phyloP scores from a whole-genome alignment of 2,797 vertebrate species.

The Lates japonicus region DNA sequence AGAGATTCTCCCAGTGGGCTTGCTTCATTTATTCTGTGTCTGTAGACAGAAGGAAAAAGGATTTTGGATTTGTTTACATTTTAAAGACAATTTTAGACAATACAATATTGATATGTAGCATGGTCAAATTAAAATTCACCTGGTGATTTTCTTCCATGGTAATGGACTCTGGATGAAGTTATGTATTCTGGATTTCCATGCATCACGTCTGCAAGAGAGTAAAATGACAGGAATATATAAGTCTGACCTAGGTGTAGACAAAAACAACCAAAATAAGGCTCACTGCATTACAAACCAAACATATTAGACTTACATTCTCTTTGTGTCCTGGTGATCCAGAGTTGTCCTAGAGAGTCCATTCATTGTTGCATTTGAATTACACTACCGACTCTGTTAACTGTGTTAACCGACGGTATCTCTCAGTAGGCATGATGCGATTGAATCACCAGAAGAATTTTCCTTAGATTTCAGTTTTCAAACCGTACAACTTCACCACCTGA shows the following conservation, averaged over 20 bases:
- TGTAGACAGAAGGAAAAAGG: slow-evolving; percentile 36
- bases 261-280: neutral
- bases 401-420: neutral
- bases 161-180: slow-evolving; percentile 55
- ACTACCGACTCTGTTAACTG: neutral
- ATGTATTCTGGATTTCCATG: slow-evolving; percentile 67
- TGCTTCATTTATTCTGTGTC: slow-evolving; percentile 58
- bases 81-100: slow-evolving; percentile 24
- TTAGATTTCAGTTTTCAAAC: neutral
- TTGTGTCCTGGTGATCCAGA: slow-evolving; percentile 34
- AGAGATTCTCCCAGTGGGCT: slow-evolving; percentile 62
- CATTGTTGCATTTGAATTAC: slow-evolving; percentile 35
- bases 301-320: slow-evolving; percentile 51
- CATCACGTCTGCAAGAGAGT: slow-evolving; percentile 41
- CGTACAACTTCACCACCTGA: neutral
- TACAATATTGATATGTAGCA: slow-evolving; percentile 2
- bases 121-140: slow-evolving; percentile 40
- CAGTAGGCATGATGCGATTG: neutral
- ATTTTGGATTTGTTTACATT: slow-evolving; percentile 23
- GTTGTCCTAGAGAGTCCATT: slow-evolving; percentile 30
- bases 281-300: neutral
- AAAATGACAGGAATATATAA: slow-evolving; percentile 18
- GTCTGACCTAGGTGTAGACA: neutral
- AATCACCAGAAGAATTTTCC: neutral
- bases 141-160: slow-evolving; percentile 38